These are phyloP conservation scores for Aproaerema taeniolella DNA, from an alignment of 2,888 invertebrate species.

Conservation along the genomic window DNA sequence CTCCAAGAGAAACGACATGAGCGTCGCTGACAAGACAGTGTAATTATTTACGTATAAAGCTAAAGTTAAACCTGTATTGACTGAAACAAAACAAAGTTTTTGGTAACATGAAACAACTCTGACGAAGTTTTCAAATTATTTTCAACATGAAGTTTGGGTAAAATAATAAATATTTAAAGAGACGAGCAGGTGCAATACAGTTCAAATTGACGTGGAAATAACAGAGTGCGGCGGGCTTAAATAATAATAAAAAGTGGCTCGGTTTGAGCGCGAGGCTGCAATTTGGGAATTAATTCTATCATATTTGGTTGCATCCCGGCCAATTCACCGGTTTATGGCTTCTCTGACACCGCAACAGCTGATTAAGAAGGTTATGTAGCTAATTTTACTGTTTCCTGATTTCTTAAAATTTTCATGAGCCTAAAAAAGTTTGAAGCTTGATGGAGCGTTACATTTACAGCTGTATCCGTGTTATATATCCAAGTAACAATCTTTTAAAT, in stretches of 20 bases:
- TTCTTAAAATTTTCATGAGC: constrained; percentile 41
- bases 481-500: no score
- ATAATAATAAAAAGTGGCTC: constrained; percentile 45
- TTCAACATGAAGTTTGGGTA: constrained; percentile 39
- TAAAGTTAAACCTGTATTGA: no score
- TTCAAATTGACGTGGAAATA: constrained; percentile 62
- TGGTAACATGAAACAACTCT: no score
- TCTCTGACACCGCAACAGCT: constrained; percentile 54
- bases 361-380: constrained; percentile 54
- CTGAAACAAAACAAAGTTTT: no score
- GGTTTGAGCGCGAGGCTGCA: constrained; percentile 49
- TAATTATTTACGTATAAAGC: neutral
- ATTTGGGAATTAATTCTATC: constrained; percentile 69
- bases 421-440: no score
- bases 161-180: constrained; percentile 68
- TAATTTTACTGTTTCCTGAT: constrained; percentile 44
- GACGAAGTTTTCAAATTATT: constrained; percentile 46
- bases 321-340: constrained; percentile 47
- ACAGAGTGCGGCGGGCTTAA: constrained; percentile 51
- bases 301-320: constrained; percentile 49
- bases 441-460: no score
- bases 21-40: neutral
- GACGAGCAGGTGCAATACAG: constrained; percentile 65
- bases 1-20: neutral
- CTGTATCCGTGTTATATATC: no score